A percentile compares a stretch with the other conserved stretches of the same genome.
Conservation (phyloP, 1,140 invertebrate genomes). For the Brachionus paranguensis region DNA sequence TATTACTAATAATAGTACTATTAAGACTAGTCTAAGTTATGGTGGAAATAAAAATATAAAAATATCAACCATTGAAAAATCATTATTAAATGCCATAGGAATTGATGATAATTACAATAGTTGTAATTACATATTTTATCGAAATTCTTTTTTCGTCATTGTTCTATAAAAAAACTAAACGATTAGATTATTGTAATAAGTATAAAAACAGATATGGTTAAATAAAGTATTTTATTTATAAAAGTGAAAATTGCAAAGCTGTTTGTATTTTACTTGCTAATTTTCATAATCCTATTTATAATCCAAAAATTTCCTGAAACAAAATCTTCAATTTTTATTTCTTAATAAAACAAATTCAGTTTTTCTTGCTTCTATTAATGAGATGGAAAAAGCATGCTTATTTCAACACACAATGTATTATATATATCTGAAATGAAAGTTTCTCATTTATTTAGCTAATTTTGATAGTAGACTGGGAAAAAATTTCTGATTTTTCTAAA, state of each 20-base stretch:
- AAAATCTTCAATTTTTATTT: background rate
- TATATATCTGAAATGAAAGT: background rate
- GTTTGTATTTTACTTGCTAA: background rate
- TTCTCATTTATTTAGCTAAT: background rate
- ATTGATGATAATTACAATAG: background rate
- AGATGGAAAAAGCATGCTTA: background rate
- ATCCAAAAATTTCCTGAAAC: background rate
- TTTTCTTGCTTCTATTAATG: background rate
- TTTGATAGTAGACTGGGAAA: background rate
- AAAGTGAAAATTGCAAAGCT: background rate
- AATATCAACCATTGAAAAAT: too few species aligned
- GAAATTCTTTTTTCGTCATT: background rate
- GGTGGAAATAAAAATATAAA: too few species aligned
- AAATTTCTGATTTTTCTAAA: too few species aligned
- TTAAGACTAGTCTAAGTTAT: background rate
- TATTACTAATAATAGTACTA: background rate
- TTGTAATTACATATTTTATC: background rate
- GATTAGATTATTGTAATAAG: background rate
- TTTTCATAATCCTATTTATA: background rate
- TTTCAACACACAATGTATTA: background rate
- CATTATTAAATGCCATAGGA: too few species aligned
- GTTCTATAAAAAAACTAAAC: background rate
- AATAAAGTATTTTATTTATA: background rate
- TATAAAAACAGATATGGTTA: background rate
- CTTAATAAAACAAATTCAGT: background rate